These are phyloP conservation scores for Pterostichus madidus DNA, from an alignment of 2,888 invertebrate species.

Conservation along the genomic window DNA sequence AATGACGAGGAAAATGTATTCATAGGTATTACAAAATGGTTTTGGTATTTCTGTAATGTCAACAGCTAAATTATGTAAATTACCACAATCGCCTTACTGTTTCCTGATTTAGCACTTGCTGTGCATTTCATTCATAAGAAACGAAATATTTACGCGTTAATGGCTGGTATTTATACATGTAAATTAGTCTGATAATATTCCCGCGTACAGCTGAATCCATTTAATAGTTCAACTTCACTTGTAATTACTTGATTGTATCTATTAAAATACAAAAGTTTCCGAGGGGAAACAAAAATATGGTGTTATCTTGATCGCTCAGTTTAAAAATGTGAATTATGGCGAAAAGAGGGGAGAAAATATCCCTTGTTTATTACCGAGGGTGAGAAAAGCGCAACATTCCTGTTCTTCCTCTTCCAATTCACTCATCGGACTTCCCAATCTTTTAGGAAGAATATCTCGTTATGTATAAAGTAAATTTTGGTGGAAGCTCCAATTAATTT, in stretches of 20 bases:
- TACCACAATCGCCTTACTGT: conserved; percentile 44
- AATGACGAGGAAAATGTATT: conserved; percentile 31
- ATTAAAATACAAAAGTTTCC: conserved; percentile 45
- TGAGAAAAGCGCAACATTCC: neutral
- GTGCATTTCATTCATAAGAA: conserved; percentile 48
- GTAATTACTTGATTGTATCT: conserved; percentile 47
- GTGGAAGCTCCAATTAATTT: too few species aligned
- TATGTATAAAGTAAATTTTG: too few species aligned
- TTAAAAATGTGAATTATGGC: conserved; percentile 47
- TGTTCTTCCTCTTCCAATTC: conserved; percentile 32
- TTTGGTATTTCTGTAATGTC: conserved; percentile 35
- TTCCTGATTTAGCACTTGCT: conserved; percentile 44
- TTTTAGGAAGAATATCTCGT: too few species aligned
- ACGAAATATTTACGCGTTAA: conserved; percentile 34
- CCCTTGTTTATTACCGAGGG: conserved; percentile 10
- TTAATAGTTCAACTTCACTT: conserved; percentile 28
- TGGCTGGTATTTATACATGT: conserved; percentile 33
- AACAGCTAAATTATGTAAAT: conserved; percentile 48
- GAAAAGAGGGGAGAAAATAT: neutral
- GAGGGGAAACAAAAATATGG: conserved; percentile 43
- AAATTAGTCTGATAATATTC: conserved; percentile 43
- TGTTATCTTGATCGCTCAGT: conserved; percentile 32
- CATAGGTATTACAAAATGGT: conserved; percentile 28
- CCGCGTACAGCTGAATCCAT: conserved; percentile 9
- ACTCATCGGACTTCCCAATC: too few species aligned